Percentiles rank a stretch among this genome's conserved stretches.
Evolutionary conservation across 2,113 vertebrate genomes (phyloP).

Genomic region (Nothobranchius kuhntae): DNA sequence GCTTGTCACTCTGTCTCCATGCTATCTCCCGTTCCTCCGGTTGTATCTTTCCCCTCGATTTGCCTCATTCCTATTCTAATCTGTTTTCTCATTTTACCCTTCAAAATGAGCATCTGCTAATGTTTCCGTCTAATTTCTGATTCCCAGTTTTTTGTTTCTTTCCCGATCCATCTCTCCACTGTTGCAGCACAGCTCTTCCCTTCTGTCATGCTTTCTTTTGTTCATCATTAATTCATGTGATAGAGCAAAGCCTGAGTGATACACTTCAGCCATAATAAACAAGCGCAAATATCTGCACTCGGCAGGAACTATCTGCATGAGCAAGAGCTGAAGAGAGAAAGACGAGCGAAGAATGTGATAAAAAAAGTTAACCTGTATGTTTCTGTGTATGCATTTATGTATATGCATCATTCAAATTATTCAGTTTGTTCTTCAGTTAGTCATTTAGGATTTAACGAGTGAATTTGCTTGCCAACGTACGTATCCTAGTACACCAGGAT

Average conservation of each 20-base stretch:
- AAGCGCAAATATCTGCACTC: constrained; percentile 68
- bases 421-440: too few relatives aligned
- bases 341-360: neutral
- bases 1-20: constrained; percentile 11
- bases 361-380: neutral
- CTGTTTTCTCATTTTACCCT: constrained; percentile 45
- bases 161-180: constrained; percentile 38
- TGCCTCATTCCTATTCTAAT: constrained; percentile 20
- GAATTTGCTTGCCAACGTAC: too few relatives aligned
- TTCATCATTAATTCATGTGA: constrained; percentile 77
- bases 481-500: too few relatives aligned
- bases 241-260: constrained; percentile 70
- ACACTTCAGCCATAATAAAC: constrained; percentile 76
- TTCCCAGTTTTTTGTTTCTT: constrained; percentile 22
- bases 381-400: too few relatives aligned
- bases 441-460: too few relatives aligned
- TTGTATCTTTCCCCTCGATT: neutral
- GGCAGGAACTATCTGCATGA: constrained; percentile 56
- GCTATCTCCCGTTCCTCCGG: neutral
- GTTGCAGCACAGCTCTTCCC: constrained; percentile 42
- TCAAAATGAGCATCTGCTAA: constrained; percentile 38
- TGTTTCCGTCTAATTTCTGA: constrained; percentile 42
- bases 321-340: constrained; percentile 3
- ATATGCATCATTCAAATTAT: too few relatives aligned
- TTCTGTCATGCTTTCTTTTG: constrained; percentile 28